Evolutionary conservation across 2,888 invertebrate genomes (phyloP), one percentile per base, ranked within the genome.

Genomic region (Copidosoma aretas): DNA sequence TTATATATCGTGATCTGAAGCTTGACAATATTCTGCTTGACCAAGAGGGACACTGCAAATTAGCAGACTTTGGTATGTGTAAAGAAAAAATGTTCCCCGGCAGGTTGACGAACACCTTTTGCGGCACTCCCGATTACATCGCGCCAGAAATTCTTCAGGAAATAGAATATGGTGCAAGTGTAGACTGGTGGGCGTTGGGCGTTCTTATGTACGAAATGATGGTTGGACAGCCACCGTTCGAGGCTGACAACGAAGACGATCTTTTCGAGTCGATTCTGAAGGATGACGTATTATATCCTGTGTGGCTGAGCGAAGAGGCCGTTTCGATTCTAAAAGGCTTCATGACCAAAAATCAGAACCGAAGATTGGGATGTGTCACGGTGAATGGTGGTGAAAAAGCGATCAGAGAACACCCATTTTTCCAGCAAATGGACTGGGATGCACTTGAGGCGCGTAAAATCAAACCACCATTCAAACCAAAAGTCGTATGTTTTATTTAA

Each of bases 151-250:
- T 97, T 82, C 88, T 97, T 67, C 95, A 96, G 84, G 97, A 97
- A 85, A 88, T 94, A 78, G 94, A 97, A 81, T 94, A 94, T 82
- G 94, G 94, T 0, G 91, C 93, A 43, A 92, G 93, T 72, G 94
- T 95, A 69, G 94, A 94, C 85, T 94, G 94, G 94, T 98, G 98
- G 98, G 98, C 98, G 72, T 88, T 98, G 74, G 98, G 98, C 62
- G 98, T 98, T 70, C 89, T 98, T 57, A 94, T 98, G 94, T 98
- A 98, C 85, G 98, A 98, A 89, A 98, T 98, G 98, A 93, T 98
- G 94, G 98, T 97, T 1, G 98, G 98, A 0, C 98, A 99, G 85
- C 98, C 98, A 69, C 98, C 98, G 17, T 99, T 99, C 86, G 98
- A 99, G 87, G 98, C 98, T 5, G 98, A 99, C 86, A 98, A 98